Base-by-base conservation (phyloP, 2,113 vertebrate genomes). In the Callipepla californica region DNA sequence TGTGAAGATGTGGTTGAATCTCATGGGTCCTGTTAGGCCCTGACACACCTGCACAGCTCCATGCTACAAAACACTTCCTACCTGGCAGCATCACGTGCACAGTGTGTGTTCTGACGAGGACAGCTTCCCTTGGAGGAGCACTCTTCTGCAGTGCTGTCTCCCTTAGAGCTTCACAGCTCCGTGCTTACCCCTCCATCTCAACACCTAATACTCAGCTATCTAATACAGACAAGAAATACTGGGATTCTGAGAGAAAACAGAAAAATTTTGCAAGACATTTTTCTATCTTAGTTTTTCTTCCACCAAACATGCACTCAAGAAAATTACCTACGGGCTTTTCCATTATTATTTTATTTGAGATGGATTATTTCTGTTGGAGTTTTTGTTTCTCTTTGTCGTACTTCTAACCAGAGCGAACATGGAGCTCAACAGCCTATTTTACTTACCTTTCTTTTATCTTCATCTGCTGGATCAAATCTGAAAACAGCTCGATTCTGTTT, bases 401-500 rank as follows among this genome's bases (percentile, higher is more conserved):
- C 28, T 69, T 82, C 13, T 22, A 20, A 69, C 10, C 23, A 59
- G 30, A 38, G 17, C 61, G 83, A 17, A 13, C 11, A 32, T 28
- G 57, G 42, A 89, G 53, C 38, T 68, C 7, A 0, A 15, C 1
- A 74, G 26, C 5, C 40, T 36, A 2, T 48, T 53, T 78, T 47
- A 73, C 98, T 98, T 96, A 99, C 99, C 97, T 97, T 99, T 94
- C 99, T 98, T 97, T 98, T 98, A 65, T 98, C 97, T 98, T 99
- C 99, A 95, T 99, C 99, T 67, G 98, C 97, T 83, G 96, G 92
- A 81, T 99, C 98, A 97, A 99, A 99, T 62, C 96, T 97, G 97
- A 99, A 99, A 89, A 98, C 98, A 85, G 97, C 94, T 78, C 93
- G 98, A 97, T 99, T 99, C 99, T 99, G 97, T 66, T 40, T 96